These are phyloP conservation scores for Rhynchophorus ferrugineus DNA, from an alignment of 1,140 invertebrate genomes.

Conservation along the genomic window DNA sequence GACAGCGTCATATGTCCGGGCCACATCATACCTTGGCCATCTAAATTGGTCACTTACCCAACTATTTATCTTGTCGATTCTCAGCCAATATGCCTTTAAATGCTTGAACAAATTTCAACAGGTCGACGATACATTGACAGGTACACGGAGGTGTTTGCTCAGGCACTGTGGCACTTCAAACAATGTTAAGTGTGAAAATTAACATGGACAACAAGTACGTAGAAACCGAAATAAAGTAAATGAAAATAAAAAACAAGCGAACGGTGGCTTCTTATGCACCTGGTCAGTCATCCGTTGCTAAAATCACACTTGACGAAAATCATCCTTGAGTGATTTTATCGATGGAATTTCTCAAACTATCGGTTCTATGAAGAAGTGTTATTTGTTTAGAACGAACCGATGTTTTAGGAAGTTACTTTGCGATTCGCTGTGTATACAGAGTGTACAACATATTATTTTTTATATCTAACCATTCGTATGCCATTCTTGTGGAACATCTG, in stretches of 20 bases:
- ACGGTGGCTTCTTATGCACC: slow-evolving; percentile 28
- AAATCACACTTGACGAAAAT: slow-evolving; percentile 8
- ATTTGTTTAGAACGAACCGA: no score
- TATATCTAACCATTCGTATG: no score
- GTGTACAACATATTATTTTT: no score
- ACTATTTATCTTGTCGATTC: slow-evolving; percentile 21
- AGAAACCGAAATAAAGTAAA: slow-evolving; percentile 27
- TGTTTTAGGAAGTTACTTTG: no score
- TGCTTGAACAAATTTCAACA: slow-evolving; percentile 24
- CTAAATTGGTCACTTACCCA: slow-evolving; percentile 24
- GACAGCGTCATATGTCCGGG: no score
- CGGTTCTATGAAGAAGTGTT: no score
- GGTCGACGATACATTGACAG: slow-evolving; percentile 22
- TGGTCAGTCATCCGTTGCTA: slow-evolving; percentile 12
- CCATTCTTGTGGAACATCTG: no score
- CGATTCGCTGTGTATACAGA: no score
- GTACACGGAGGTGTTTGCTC: slow-evolving; percentile 23
- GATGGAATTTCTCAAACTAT: no score
- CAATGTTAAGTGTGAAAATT: slow-evolving; percentile 33
- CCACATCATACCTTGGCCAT: slow-evolving; percentile 3
- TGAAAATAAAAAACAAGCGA: slow-evolving; percentile 27
- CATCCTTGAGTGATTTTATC: neutral
- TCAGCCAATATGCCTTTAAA: slow-evolving; percentile 17
- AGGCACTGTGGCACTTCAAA: slow-evolving; percentile 30
- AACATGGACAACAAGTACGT: slow-evolving; percentile 31